Conservation (phyloP, 2,888 invertebrate genomes). For the Lymantria monacha region DNA sequence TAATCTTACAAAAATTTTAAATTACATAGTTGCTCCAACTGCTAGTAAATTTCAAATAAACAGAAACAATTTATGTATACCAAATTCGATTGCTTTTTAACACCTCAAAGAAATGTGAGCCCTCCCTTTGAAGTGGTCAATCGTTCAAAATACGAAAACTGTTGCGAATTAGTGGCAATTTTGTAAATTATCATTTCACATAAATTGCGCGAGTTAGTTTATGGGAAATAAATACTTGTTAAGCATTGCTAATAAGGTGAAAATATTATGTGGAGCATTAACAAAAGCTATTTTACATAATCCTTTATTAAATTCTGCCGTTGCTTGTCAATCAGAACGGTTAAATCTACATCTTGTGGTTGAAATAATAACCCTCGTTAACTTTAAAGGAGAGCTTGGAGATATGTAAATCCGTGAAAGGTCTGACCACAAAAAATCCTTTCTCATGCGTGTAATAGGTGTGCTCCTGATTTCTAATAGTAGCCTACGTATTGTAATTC, state of each 20-base stretch:
- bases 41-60: not conserved
- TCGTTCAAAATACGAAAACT: slow-evolving; percentile 22
- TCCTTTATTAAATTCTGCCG: slow-evolving; percentile 54
- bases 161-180: slow-evolving; percentile 36
- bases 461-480: slow-evolving; percentile 72
- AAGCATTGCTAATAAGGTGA: slow-evolving; percentile 66
- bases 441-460: slow-evolving; percentile 70
- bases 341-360: slow-evolving; percentile 72
- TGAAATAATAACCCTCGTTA: slow-evolving; percentile 77
- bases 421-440: slow-evolving; percentile 65
- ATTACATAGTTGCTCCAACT: not conserved
- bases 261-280: slow-evolving; percentile 51
- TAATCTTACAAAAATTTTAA: not conserved
- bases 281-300: slow-evolving; percentile 49
- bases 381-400: slow-evolving; percentile 64
- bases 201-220: slow-evolving; percentile 43
- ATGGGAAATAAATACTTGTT: slow-evolving; percentile 55
- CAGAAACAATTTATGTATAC: slow-evolving; percentile 5
- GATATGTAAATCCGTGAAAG: slow-evolving; percentile 77
- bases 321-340: slow-evolving; percentile 70
- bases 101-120: slow-evolving; percentile 11
- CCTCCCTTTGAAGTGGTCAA: slow-evolving; percentile 11
- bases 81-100: slow-evolving; percentile 7
- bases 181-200: slow-evolving; percentile 38
- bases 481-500: slow-evolving; percentile 58